Percentiles rank a stretch among this genome's conserved stretches.
Evolutionary conservation across 2,888 invertebrate species (phyloP).

Genomic region (Digitonthophagus gazella): DNA sequence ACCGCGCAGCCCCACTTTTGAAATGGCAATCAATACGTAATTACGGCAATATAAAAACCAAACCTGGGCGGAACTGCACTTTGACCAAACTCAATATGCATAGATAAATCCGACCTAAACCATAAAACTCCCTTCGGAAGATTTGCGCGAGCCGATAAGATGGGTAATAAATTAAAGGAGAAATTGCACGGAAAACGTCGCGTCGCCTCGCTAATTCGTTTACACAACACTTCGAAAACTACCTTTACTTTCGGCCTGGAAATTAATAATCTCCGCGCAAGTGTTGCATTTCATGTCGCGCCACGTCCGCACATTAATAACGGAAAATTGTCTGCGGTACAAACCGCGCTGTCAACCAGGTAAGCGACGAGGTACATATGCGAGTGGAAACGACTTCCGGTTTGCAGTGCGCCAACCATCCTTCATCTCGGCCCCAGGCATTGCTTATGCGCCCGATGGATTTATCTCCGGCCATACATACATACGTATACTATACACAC

Average conservation of each 20-base stretch:
- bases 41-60: not conserved
- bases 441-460: not conserved
- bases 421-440: constrained; percentile 1
- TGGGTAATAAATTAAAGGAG: not conserved
- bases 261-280: not conserved
- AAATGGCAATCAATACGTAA: not conserved
- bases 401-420: constrained; percentile 11
- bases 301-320: constrained; percentile 14
- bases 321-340: constrained; percentile 7
- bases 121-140: too few relatives aligned
- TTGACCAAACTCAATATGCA: not conserved
- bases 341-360: constrained; percentile 10
- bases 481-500: not conserved
- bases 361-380: constrained; percentile 9
- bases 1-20: not conserved
- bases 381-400: constrained; percentile 14
- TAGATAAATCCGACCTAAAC: not conserved
- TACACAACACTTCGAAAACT: not conserved
- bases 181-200: not conserved
- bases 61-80: not conserved
- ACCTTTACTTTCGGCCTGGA: not conserved
- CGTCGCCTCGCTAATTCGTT: not conserved
- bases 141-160: too few relatives aligned
- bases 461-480: not conserved
- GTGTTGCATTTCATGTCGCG: not conserved